Percentiles rank a stretch among this genome's conserved stretches.
Evolutionary conservation across 2,113 vertebrate genomes (phyloP).

Genomic region (Lepus americanus): DNA sequence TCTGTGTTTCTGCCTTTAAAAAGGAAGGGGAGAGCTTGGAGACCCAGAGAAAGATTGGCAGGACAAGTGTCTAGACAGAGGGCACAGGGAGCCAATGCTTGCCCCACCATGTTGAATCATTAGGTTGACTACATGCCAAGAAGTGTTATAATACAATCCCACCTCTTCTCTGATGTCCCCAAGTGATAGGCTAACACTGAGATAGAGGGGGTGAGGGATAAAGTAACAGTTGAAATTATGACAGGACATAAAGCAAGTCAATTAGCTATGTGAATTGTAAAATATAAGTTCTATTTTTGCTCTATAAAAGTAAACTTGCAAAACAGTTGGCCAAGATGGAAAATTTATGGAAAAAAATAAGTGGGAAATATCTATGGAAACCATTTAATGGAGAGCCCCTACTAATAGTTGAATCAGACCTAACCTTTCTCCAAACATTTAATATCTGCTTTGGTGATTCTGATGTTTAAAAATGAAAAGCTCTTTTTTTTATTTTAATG

Average conservation of each 20-base stretch:
- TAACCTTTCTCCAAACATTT: neutral
- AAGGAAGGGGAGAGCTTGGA: neutral
- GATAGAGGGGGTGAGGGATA: neutral
- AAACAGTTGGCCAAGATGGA: neutral
- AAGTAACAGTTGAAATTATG: neutral
- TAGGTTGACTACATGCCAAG: accelerated
- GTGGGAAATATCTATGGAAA: neutral
- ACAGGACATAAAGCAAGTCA: neutral
- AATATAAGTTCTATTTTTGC: neutral
- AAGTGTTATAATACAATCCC: neutral
- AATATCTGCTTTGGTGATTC: neutral
- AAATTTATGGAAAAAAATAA: neutral
- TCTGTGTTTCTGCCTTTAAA: neutral
- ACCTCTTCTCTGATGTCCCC: neutral
- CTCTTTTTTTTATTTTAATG: neutral
- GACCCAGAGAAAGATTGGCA: neutral
- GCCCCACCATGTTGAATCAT: neutral
- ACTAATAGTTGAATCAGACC: neutral
- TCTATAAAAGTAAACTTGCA: neutral
- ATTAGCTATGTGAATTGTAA: neutral
- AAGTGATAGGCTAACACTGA: neutral
- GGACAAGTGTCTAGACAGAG: neutral
- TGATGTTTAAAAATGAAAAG: neutral
- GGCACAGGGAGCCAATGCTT: neutral
- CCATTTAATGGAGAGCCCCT: neutral